These are phyloP conservation scores for Drosophila tani DNA, from an alignment of 1,140 invertebrate genomes.

Conservation along the genomic window DNA sequence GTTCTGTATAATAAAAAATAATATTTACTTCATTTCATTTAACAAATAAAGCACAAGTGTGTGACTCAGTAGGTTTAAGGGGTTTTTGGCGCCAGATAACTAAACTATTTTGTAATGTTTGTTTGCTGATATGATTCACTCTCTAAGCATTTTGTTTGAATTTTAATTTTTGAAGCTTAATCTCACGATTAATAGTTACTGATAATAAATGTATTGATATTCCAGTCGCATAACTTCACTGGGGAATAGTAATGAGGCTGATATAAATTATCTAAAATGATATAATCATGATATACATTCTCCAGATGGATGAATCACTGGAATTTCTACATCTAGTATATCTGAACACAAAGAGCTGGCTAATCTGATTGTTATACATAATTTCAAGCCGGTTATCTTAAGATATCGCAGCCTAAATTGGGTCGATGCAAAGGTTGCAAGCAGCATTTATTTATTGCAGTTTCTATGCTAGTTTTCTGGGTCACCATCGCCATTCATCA, in stretches of 20 bases:
- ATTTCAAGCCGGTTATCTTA: conserved; percentile 1
- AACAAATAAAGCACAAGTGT: neutral
- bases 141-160: neutral
- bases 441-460: conserved; percentile 9
- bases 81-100: neutral
- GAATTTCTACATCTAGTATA: conserved; percentile 6
- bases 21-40: too few species aligned
- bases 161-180: neutral
- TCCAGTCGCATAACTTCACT: neutral
- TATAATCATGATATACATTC: conserved; percentile 7
- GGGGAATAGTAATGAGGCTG: neutral
- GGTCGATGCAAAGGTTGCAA: conserved; percentile 14
- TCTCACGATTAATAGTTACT: neutral
- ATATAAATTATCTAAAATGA: neutral
- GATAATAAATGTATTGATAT: neutral
- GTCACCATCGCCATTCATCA: conserved; percentile 24
- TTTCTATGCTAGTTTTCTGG: conserved; percentile 39
- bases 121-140: conserved; percentile 6
- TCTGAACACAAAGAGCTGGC: neutral
- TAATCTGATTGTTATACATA: neutral
- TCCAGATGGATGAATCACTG: neutral
- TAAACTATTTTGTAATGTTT: conserved; percentile 3
- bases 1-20: conserved; percentile 85
- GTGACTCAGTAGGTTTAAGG: conserved; percentile 6
- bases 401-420: neutral